Evolutionary conservation across 1,140 invertebrate genomes (phyloP).

Genomic region (Bombus ignitus): DNA sequence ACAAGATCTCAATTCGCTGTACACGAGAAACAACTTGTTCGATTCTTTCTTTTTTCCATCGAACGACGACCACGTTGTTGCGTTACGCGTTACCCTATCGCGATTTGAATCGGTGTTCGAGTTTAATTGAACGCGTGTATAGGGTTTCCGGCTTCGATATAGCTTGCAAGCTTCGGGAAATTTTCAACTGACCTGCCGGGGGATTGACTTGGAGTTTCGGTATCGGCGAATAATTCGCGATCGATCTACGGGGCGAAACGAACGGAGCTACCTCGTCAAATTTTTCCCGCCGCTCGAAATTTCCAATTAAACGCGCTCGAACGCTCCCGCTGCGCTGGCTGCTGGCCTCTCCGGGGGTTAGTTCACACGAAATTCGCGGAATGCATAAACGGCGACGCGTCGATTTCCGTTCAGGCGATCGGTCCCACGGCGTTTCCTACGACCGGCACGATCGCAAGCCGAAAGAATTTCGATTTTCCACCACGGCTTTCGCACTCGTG

Average conservation of each 20-base stretch:
- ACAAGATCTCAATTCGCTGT: background rate
- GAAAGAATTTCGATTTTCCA: background rate
- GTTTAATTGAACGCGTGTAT: slow-evolving; percentile 46
- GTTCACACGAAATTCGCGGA: slow-evolving; percentile 20
- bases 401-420: background rate
- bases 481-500: no score
- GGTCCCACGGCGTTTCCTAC: background rate
- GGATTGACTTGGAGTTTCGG: slow-evolving; percentile 29
- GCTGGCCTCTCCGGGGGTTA: background rate
- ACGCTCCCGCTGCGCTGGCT: background rate
- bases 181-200: slow-evolving; percentile 26
- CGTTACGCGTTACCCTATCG: background rate
- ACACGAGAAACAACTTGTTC: background rate
- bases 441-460: background rate
- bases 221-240: slow-evolving; percentile 50
- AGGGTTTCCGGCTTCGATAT: background rate
- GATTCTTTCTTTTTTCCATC: background rate
- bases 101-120: background rate
- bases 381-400: slow-evolving; percentile 20
- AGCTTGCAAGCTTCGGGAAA: slow-evolving; percentile 17
- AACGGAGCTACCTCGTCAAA: slow-evolving; percentile 23
- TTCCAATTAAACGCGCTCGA: slow-evolving; percentile 52
- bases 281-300: slow-evolving; percentile 50
- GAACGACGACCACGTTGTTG: background rate
- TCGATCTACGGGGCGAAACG: slow-evolving; percentile 36